Evolutionary conservation across 2,113 vertebrate species (phyloP).

Genomic region (Chaetops frenatus): DNA sequence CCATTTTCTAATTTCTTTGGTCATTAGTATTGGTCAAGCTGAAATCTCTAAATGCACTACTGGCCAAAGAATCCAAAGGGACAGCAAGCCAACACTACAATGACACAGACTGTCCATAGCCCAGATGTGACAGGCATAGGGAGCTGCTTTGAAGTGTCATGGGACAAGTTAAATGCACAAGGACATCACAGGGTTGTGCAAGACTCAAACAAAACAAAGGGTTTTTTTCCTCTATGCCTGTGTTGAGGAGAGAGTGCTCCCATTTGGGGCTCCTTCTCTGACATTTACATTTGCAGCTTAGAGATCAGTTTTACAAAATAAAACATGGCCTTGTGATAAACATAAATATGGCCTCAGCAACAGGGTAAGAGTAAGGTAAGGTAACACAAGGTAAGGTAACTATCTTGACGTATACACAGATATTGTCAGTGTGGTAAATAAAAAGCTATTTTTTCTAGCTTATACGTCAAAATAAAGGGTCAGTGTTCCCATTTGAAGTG

Average conservation of each 20-base stretch:
- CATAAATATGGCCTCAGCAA: not conserved
- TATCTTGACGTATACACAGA: not conserved
- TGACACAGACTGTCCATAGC: not conserved
- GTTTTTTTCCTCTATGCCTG: accelerated
- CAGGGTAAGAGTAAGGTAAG: not conserved
- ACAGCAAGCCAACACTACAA: not conserved
- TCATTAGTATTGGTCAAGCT: not conserved
- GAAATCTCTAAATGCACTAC: not conserved
- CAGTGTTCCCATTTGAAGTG: not conserved
- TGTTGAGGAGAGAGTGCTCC: not conserved
- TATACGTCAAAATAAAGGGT: not conserved
- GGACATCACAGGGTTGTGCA: not conserved
- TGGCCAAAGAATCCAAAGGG: not conserved
- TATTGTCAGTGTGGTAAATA: not conserved
- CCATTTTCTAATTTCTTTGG: not conserved
- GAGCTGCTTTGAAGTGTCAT: not conserved
- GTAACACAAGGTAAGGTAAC: not conserved
- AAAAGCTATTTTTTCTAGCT: not conserved
- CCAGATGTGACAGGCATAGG: not conserved
- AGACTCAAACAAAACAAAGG: not conserved
- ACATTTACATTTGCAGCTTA: not conserved
- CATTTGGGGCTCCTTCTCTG: not conserved
- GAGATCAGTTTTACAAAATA: not conserved
- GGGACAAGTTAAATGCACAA: not conserved
- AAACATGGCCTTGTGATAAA: not conserved